Evolutionary conservation across 2,888 invertebrate species (phyloP).

Genomic region (Ptychoptera contaminata): DNA sequence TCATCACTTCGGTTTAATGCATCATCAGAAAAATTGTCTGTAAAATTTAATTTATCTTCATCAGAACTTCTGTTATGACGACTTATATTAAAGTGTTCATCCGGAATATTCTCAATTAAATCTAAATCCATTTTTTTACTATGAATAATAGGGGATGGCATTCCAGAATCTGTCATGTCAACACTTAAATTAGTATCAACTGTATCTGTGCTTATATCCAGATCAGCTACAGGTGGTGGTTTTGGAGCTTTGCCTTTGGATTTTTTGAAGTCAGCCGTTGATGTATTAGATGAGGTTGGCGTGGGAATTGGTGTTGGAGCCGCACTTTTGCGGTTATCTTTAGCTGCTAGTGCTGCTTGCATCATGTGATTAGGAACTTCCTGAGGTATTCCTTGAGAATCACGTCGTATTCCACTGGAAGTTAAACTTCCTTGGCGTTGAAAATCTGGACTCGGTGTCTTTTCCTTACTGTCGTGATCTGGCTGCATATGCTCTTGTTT

Average conservation of each 20-base stretch:
- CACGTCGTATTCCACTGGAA: slow-evolving; percentile 42
- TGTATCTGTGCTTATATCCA: slow-evolving; percentile 8
- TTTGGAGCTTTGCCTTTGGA: slow-evolving; percentile 59
- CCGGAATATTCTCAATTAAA: too few species aligned
- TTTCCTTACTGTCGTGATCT: slow-evolving; percentile 27
- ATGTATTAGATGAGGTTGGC: slow-evolving; percentile 6
- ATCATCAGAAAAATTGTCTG: slow-evolving; percentile 21
- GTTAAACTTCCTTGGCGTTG: slow-evolving; percentile 34
- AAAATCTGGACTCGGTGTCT: slow-evolving; percentile 22
- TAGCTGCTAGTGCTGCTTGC: slow-evolving; percentile 54
- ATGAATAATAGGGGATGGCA: not conserved
- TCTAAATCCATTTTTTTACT: not conserved
- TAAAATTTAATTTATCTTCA: slow-evolving; percentile 12
- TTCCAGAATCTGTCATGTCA: slow-evolving; percentile 1
- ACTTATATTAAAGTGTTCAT: too few species aligned
- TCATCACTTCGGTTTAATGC: slow-evolving; percentile 25
- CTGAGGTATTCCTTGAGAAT: slow-evolving; percentile 45
- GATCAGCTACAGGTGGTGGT: slow-evolving; percentile 33
- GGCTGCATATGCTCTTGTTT: slow-evolving; percentile 23
- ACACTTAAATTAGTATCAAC: slow-evolving; percentile 7
- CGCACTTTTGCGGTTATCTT: slow-evolving; percentile 45
- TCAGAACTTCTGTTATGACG: not conserved
- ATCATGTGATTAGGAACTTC: slow-evolving; percentile 56
- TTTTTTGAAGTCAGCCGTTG: slow-evolving; percentile 30
- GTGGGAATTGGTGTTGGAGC: slow-evolving; percentile 19